Conservation (phyloP, 2,797 vertebrate genomes). For the Bradypodion ventrale region DNA sequence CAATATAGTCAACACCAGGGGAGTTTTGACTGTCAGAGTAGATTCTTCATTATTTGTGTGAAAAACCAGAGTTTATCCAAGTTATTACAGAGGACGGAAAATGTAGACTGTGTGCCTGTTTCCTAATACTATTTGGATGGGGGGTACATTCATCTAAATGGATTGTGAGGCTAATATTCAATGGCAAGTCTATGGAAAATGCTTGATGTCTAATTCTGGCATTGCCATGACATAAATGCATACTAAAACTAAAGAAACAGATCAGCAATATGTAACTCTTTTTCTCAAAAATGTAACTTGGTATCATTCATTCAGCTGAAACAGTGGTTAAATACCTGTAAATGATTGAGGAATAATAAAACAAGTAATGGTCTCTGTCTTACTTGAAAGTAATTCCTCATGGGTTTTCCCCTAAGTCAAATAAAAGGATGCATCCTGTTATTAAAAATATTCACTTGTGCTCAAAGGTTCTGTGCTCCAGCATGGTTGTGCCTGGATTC, state of each 20-base stretch:
- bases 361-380: not conserved
- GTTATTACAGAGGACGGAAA: not conserved
- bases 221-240: constrained; percentile 27
- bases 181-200: constrained; percentile 11
- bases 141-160: not conserved
- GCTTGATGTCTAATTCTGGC: constrained; percentile 12
- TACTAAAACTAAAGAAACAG: constrained; percentile 3
- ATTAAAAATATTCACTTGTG: too few relatives aligned
- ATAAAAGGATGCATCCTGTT: too few relatives aligned
- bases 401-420: not conserved
- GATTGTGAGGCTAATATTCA: not conserved
- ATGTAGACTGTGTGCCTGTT: not conserved
- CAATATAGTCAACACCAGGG: not conserved
- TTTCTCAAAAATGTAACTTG: not conserved
- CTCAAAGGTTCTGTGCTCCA: too few relatives aligned
- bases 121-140: not conserved
- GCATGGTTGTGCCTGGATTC: too few relatives aligned
- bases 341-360: not conserved
- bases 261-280: not conserved
- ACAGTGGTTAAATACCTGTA: not conserved
- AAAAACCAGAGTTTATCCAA: not conserved
- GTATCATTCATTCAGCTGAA: not conserved
- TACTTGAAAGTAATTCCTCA: not conserved
- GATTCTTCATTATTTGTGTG: not conserved
- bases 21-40: not conserved